Base-by-base conservation (phyloP, 2,888 invertebrate species). In the Emmelina monodactyla region DNA sequence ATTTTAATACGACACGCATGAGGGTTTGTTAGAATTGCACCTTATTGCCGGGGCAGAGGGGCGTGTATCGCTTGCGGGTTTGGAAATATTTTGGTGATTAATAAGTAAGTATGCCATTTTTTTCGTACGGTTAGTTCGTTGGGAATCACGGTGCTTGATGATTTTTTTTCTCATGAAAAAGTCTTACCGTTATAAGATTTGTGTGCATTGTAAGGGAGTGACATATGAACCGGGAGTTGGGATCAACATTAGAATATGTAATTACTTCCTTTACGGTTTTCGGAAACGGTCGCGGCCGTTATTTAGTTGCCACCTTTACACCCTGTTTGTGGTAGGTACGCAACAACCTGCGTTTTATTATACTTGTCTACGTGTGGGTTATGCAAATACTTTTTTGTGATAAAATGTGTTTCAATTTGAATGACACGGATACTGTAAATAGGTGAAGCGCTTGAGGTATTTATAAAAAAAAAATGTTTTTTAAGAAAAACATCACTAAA, bases 261-360 rank as follows among this genome's bases (percentile, higher is more conserved):
- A 79, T 79, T 78, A 78, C 71, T 79, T 79, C 79, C 79, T 78
- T 73, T 71, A 75, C 69, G 76, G 60, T 64, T 68, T 73, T 68
- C 68, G 79, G 78, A 78, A 76, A 72, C 71, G 67, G 64, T 62
- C 58, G 54, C 49, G 42, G 55, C 38, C 57, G 60, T 62, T 63
- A 67, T 67, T 68, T 61, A 49, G 54, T 49, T 56, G 53, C 43
- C 64, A 68, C 68, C 68, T 66, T 58, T 57, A 45, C 47, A 47
- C 36, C 42, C n/a, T n/a, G n/a, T n/a, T n/a, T n/a, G n/a, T n/a
- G n/a, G n/a, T n/a, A n/a, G n/a, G n/a, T n/a, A n/a, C n/a, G n/a
- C n/a, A n/a, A n/a, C n/a, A n/a, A n/a, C n/a, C n/a, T n/a, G n/a
- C n/a, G n/a, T n/a, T n/a, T n/a, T n/a, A n/a, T n/a, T n/a, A n/a